Base-by-base conservation (phyloP, 2,888 invertebrate genomes). In the Tenthredo livida region DNA sequence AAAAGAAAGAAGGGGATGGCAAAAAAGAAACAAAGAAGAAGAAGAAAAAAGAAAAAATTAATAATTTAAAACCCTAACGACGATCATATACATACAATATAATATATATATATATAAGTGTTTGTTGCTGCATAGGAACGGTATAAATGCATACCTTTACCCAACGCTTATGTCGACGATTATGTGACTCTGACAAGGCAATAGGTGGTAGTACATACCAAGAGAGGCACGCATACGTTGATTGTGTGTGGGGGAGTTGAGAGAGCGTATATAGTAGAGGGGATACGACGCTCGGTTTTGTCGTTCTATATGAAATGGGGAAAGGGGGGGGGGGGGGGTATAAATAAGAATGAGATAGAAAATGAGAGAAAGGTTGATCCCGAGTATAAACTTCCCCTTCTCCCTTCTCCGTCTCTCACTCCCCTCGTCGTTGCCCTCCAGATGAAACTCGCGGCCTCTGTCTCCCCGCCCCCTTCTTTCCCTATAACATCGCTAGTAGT, bases 331-430 rank as follows among this genome's bases (percentile, higher is more conserved):
- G 6, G 43, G n/a, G 73, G 43, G 21, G 29, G 33, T 5, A 33
- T 33, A 67, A 73, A 40, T 17, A 43, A 43, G 73, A 73, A 43
- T 15, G 73, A 73, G 73, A 73, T 73, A 73, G 73, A 73, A 73
- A 77, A 77, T 77, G 77, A 77, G 77, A 77, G 77, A 77, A 77
- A 77, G 77, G 77, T 77, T 77, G 77, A 77, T 77, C 77, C 54
- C 47, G 77, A 77, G 21, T 12, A 77, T 15, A 77, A 77, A 54
- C 43, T 43, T n/a, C 43, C 21, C 77, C n/a, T 54, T 54, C 33
- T 54, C 25, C 47, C 25, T 10, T 21, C 40, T 12, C 43, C 0
- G 5, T 10, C 73, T 4, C 40, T 4, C 43, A 21, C 25, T 40
- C 10, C 21, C 43, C 73, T 10, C 73, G 54, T 58, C 58, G 61